A percentile compares a stretch with the other conserved stretches of the same genome.
Conservation (phyloP, 2,888 invertebrate species). For the Cremastobaeus sp. region DNA sequence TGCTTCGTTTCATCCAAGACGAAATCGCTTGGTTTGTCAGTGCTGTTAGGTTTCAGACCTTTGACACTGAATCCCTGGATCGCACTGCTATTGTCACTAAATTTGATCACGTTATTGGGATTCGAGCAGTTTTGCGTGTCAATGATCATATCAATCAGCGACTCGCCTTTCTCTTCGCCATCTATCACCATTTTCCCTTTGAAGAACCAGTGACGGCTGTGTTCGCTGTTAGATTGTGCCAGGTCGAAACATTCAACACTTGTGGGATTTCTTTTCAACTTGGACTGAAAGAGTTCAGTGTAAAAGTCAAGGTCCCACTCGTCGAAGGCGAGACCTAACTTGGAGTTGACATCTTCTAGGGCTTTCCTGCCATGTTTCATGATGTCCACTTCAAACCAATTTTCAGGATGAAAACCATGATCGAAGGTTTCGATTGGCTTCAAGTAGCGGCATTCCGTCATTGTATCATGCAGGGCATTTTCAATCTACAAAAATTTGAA, state of each 20-base stretch:
- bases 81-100: constrained; percentile 98
- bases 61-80: constrained; percentile 89
- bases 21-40: constrained; percentile 83
- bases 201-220: constrained; percentile 99
- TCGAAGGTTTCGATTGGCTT: constrained; percentile 81
- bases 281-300: constrained; percentile 89
- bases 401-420: constrained; percentile 81
- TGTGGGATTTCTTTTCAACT: constrained; percentile 94
- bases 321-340: constrained; percentile 94
- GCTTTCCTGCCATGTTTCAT: constrained; percentile 87
- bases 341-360: constrained; percentile 87
- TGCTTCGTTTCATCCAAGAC: constrained; percentile 81
- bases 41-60: constrained; percentile 84
- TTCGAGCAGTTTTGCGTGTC: constrained; percentile 92
- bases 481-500: constrained; percentile 78
- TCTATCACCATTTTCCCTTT: constrained; percentile 91
- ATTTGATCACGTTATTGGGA: constrained; percentile 96
- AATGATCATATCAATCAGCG: constrained; percentile 95
- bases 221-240: constrained; percentile 98
- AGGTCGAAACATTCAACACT: constrained; percentile 98
- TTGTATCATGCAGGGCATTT: constrained; percentile 89
- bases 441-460: constrained; percentile 94
- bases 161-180: constrained; percentile 86
- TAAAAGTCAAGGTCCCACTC: constrained; percentile 95
- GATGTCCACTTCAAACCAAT: constrained; percentile 92